Evolutionary conservation across 2,888 invertebrate genomes (phyloP).

Genomic region (Caenorhabditis macrosperma): DNA sequence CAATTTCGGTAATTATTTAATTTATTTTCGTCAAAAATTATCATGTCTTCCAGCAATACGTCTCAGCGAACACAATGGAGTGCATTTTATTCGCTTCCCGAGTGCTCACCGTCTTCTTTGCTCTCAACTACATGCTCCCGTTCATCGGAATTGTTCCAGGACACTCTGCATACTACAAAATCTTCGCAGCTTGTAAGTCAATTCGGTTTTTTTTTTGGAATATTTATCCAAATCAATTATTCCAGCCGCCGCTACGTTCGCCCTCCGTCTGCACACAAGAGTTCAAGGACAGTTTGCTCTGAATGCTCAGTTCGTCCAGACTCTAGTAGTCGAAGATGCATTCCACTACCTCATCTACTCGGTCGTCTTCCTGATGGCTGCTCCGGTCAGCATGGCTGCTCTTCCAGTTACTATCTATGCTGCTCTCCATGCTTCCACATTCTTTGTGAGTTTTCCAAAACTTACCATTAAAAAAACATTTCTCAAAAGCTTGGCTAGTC

Average conservation of each 20-base stretch:
- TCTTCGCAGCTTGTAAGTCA: slow-evolving; percentile 85
- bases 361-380: slow-evolving; percentile 92
- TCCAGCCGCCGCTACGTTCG: slow-evolving; percentile 91
- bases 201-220: slow-evolving; percentile 18
- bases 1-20: slow-evolving; percentile 41
- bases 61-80: slow-evolving; percentile 90
- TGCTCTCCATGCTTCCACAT: slow-evolving; percentile 92
- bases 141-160: slow-evolving; percentile 85
- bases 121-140: slow-evolving; percentile 90
- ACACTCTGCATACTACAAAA: slow-evolving; percentile 90
- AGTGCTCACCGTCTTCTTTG: slow-evolving; percentile 89
- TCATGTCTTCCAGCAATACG: slow-evolving; percentile 79
- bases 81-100: slow-evolving; percentile 91
- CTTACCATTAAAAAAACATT: too few relatives aligned
- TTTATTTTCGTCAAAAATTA: background rate
- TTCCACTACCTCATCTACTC: slow-evolving; percentile 97
- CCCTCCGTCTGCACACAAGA: slow-evolving; percentile 94
- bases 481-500: too few relatives aligned
- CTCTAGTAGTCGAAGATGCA: slow-evolving; percentile 89
- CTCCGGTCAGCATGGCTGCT: slow-evolving; percentile 91
- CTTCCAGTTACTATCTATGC: slow-evolving; percentile 94
- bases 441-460: slow-evolving; percentile 85
- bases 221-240: background rate
- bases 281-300: slow-evolving; percentile 85
- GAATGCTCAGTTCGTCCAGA: slow-evolving; percentile 88